phyloP scores from a whole-genome alignment of 2,797 vertebrate species.

The Ara ararauna region DNA sequence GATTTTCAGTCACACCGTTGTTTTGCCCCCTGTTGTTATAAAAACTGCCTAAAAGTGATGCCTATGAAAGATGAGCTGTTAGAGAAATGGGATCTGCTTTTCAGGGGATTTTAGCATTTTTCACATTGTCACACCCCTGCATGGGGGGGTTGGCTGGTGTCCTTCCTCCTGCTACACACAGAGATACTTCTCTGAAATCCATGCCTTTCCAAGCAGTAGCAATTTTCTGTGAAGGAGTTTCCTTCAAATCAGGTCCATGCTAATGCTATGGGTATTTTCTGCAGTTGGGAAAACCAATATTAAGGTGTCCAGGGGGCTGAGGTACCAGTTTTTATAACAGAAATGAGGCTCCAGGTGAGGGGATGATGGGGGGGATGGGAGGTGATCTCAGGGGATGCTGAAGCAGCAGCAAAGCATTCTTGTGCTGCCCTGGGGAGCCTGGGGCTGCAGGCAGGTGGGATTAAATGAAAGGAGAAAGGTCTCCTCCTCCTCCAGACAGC shows the following conservation, averaged over 20 bases:
- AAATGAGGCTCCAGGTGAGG: not conserved
- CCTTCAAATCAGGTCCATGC: not conserved
- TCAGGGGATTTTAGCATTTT: not conserved
- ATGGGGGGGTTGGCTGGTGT: not conserved
- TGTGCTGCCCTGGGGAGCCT: not conserved
- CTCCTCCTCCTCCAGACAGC: not conserved
- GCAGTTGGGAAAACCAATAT: not conserved
- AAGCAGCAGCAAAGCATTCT: not conserved
- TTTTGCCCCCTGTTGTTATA: not conserved
- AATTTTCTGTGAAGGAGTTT: not conserved
- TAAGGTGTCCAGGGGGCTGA: not conserved
- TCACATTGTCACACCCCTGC: accelerated
- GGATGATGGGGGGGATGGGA: accelerated
- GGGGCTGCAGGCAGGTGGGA: not conserved
- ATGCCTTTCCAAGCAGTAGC: not conserved
- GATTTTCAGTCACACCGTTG: not conserved
- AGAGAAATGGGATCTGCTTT: not conserved
- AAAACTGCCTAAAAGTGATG: not conserved
- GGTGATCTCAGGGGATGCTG: not conserved
- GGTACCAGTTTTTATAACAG: not conserved
- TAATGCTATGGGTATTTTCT: not conserved
- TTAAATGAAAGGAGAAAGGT: not conserved
- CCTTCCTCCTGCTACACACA: not conserved
- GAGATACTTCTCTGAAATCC: not conserved
- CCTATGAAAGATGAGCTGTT: not conserved